Conservation (phyloP, 37 sponge, comb jelly and placozoan species). For the Aplysina aerophoba region DNA sequence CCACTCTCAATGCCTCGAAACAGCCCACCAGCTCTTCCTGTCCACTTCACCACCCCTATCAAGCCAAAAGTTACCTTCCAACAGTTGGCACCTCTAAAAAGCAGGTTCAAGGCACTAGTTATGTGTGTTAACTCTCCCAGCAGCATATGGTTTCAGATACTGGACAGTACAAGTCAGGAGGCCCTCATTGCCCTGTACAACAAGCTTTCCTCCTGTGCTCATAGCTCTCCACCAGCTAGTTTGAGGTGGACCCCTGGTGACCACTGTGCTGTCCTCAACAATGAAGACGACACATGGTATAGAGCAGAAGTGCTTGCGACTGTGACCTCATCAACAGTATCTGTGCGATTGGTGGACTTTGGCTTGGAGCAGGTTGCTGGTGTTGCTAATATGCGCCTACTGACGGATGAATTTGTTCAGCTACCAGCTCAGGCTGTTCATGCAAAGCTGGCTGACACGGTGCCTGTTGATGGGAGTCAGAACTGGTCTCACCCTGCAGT, state of each 20-base stretch:
- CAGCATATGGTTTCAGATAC: not conserved
- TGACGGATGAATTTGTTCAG: not conserved
- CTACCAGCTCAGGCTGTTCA: not conserved
- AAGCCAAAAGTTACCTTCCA: too few species aligned
- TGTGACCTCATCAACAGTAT: not conserved
- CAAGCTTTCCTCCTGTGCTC: not conserved
- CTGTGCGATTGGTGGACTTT: not conserved
- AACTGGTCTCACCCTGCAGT: not conserved
- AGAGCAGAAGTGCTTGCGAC: not conserved
- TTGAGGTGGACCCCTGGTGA: not conserved
- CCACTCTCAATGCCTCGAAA: too few species aligned
- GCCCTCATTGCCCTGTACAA: not conserved
- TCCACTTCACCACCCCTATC: too few species aligned
- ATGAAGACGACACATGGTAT: conserved; percentile 5
- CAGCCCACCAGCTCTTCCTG: too few species aligned
- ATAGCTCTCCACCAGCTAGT: not conserved
- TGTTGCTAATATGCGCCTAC: not conserved
- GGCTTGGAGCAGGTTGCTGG: not conserved
- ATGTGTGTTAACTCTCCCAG: not conserved
- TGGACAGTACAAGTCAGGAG: not conserved
- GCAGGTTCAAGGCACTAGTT: not conserved
- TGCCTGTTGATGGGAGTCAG: not conserved
- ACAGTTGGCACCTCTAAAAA: too few species aligned
- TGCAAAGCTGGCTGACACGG: not conserved
- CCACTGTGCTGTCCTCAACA: not conserved